These are phyloP conservation scores for Serrognathus titanus DNA, from an alignment of 2,888 invertebrate genomes.

Conservation along the genomic window DNA sequence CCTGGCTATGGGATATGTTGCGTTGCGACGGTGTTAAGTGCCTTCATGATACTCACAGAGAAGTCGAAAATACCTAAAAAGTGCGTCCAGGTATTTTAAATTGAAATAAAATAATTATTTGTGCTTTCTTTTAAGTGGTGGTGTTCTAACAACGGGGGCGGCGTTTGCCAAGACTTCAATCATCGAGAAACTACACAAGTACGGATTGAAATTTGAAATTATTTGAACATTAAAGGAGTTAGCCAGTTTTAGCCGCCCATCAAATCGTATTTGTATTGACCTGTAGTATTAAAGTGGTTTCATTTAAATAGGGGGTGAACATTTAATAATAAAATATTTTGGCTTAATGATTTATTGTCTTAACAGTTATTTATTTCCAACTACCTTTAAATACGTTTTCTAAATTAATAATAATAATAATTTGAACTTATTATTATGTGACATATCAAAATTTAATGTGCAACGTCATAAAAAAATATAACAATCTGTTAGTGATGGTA, in stretches of 20 bases:
- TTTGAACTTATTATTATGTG: no score
- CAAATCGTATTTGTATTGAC: neutral
- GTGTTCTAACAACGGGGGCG: constrained; percentile 80
- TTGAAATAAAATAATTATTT: neutral
- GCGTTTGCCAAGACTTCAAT: constrained; percentile 81
- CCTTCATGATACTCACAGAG: constrained; percentile 72
- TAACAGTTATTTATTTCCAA: no score
- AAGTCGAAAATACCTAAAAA: constrained; percentile 67
- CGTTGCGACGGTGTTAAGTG: constrained; percentile 67
- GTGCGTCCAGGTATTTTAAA: constrained; percentile 50
- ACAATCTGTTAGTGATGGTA: no score
- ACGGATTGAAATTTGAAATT: constrained; percentile 69
- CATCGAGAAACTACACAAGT: constrained; percentile 68
- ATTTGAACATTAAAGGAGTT: neutral
- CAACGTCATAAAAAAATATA: no score
- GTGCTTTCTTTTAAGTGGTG: constrained; percentile 62
- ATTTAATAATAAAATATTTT: no score
- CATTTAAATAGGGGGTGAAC: no score
- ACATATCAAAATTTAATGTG: no score
- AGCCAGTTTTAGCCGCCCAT: neutral
- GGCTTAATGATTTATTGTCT: no score
- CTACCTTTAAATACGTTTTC: no score
- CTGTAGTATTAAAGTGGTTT: neutral
- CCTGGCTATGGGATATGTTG: constrained; percentile 84
- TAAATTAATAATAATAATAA: no score